Base-by-base conservation (phyloP, 2,888 invertebrate species). In the Ormyrus labotus region DNA sequence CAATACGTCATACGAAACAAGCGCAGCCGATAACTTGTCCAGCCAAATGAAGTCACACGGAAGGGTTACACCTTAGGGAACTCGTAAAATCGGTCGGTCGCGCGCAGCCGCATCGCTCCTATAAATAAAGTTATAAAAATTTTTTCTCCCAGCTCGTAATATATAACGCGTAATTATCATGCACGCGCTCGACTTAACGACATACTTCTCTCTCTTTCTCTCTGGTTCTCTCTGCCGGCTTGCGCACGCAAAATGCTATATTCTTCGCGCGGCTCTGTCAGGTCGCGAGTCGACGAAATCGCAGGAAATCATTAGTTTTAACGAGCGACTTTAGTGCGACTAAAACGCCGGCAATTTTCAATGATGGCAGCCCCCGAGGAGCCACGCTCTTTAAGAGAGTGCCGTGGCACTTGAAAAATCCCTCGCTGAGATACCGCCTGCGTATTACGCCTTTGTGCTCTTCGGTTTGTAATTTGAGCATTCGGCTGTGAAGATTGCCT, bases 281-380 rank as follows among this genome's bases (percentile, higher is more conserved):
- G 10, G 6, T 53, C 51, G 57, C 45, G 53, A 47, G 51, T 45
- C 80, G 34, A 34, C 34, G 61, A 71, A 77, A 63, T 63, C 75
- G 68, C 81, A 81, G 81, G 78, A 81, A 81, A 81, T 81, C 78
- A 75, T 81, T 81, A 81, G 68, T 74, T 81, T 81, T 81, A 81
- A 81, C 81, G 78, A 81, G 81, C 81, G 68, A 67, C 75, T 81
- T 81, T 75, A 64, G 60, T 53, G 48, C 73, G 73, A 70, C 77
- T 73, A 75, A 78, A 78, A 68, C 57, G 74, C 53, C 48, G 71
- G 19, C 71, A 58, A 81, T 81, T 73, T 74, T 70, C 78, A 77
- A 77, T 65, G 77, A 69, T 45, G 57, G 34, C 34, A 34, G 55
- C 47, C 11, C 7, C 8, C 6, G 47, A 34, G 45, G 50, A 57